Evolutionary conservation across 2,888 invertebrate genomes (phyloP).

Genomic region (Ectobius pallidus): DNA sequence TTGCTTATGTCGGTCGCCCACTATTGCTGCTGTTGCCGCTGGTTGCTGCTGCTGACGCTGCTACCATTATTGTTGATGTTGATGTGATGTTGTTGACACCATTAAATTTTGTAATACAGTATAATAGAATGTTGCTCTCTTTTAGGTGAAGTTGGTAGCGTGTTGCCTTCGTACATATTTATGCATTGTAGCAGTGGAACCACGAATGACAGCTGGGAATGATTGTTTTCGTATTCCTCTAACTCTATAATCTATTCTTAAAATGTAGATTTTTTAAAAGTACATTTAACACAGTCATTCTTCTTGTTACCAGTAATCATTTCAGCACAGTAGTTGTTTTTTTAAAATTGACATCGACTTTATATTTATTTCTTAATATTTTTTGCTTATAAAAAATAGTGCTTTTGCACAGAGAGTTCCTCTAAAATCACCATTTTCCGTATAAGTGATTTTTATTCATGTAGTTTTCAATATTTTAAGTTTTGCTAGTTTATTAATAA

Average conservation of each 20-base stretch:
- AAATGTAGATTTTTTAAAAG: no score
- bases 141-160: conserved; percentile 30
- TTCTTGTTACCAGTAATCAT: no score
- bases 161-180: conserved; percentile 18
- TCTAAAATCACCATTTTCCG: no score
- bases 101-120: conserved; percentile 19
- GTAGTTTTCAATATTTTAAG: no score
- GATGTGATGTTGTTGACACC: conserved; percentile 10
- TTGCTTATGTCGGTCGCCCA: conserved; percentile 27
- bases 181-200: conserved; percentile 22
- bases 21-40: conserved; percentile 21
- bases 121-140: conserved; percentile 24
- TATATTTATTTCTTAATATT: no score
- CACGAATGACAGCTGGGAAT: conserved; percentile 3
- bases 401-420: no score
- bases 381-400: no score
- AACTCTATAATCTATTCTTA: not conserved
- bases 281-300: no score
- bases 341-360: no score
- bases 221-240: conserved; percentile 6
- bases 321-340: no score
- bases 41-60: conserved; percentile 30
- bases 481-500: no score
- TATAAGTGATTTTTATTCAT: no score
- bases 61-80: conserved; percentile 7